phyloP scores from a whole-genome alignment of 2,888 invertebrate species.

The Parapristionchus giblindavisi region DNA sequence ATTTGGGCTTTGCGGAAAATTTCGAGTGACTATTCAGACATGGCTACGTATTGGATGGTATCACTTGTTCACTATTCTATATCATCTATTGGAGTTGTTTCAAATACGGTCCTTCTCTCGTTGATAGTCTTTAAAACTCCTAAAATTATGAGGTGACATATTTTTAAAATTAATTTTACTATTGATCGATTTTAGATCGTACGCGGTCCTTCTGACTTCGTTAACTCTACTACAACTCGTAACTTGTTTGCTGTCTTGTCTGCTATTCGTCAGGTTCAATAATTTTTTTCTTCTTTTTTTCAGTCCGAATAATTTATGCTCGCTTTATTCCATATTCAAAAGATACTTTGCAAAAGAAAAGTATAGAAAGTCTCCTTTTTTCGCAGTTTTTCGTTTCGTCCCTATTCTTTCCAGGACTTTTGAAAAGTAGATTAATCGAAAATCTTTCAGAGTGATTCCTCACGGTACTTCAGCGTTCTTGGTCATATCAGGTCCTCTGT shows the following conservation, averaged over 20 bases:
- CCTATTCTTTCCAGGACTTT: too few relatives aligned
- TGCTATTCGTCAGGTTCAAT: neutral
- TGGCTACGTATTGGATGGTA: neutral
- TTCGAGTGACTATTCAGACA: too few relatives aligned
- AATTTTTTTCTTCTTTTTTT: too few relatives aligned
- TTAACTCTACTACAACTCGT: neutral
- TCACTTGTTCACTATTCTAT: neutral
- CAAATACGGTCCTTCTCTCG: neutral
- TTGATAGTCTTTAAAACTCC: neutral
- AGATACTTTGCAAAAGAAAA: too few relatives aligned
- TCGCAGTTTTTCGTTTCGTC: too few relatives aligned
- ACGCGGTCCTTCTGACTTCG: slow-evolving; percentile 7
- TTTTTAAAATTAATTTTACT: neutral
- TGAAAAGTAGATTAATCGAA: too few relatives aligned
- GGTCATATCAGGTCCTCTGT: neutral
- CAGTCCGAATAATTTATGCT: too few relatives aligned
- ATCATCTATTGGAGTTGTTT: neutral
- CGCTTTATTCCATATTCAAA: too few relatives aligned
- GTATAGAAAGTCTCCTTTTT: too few relatives aligned
- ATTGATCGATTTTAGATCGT: slow-evolving; percentile 4
- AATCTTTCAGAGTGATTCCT: neutral
- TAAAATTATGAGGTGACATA: neutral
- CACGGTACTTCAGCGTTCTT: neutral
- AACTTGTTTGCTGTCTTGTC: neutral
- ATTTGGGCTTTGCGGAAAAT: too few relatives aligned